These are phyloP conservation scores for Drosophila melanosoma DNA, from an alignment of 2,888 invertebrate species.

Conservation along the genomic window DNA sequence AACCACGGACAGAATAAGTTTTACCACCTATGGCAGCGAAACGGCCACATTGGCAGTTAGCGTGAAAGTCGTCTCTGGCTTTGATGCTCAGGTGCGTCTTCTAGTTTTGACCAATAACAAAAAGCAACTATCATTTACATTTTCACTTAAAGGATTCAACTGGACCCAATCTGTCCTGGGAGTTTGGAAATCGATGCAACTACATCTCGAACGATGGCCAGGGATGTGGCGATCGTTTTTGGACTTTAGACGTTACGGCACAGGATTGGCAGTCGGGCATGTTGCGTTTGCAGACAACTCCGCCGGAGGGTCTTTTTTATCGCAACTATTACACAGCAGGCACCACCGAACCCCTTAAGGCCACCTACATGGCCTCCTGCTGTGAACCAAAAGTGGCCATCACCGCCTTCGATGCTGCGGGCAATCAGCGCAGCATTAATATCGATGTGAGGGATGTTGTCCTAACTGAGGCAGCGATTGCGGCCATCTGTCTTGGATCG, in stretches of 20 bases:
- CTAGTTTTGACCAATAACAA: not conserved
- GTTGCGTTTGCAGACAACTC: slow-evolving; percentile 87
- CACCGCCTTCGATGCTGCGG: slow-evolving; percentile 89
- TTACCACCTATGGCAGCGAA: slow-evolving; percentile 86
- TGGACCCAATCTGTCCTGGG: slow-evolving; percentile 87
- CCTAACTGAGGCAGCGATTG: slow-evolving; percentile 86
- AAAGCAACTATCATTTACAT: not conserved
- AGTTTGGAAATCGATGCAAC: slow-evolving; percentile 88
- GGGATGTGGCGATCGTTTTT: slow-evolving; percentile 88
- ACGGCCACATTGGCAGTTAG: slow-evolving; percentile 84
- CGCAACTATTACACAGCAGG: slow-evolving; percentile 89
- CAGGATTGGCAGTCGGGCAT: slow-evolving; percentile 89
- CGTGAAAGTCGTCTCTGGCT: slow-evolving; percentile 83
- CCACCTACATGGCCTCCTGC: slow-evolving; percentile 90
- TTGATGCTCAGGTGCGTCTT: slow-evolving; percentile 78
- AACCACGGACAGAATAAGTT: slow-evolving; percentile 88
- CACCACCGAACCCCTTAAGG: slow-evolving; percentile 88
- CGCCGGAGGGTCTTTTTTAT: slow-evolving; percentile 87
- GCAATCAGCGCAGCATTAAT: slow-evolving; percentile 88
- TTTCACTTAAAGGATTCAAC: slow-evolving; percentile 85
- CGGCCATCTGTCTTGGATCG: slow-evolving; percentile 89
- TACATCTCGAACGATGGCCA: slow-evolving; percentile 84
- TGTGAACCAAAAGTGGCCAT: slow-evolving; percentile 89
- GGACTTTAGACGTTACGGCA: slow-evolving; percentile 89
- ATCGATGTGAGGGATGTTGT: slow-evolving; percentile 87